Evolutionary conservation across 2,113 vertebrate species (phyloP).

Genomic region (Accipiter cooperii): DNA sequence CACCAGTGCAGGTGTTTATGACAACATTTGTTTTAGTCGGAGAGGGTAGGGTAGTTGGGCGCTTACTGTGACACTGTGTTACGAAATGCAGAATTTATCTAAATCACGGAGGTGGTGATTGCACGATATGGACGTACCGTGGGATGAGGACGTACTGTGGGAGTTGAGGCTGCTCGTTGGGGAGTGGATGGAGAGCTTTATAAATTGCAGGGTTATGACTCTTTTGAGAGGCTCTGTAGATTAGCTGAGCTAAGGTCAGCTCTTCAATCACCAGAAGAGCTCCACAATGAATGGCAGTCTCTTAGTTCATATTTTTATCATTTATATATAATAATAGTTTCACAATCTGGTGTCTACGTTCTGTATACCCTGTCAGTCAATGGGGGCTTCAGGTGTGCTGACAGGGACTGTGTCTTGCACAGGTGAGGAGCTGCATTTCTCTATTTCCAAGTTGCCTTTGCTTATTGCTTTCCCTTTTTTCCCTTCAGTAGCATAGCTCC

Average conservation of each 20-base stretch:
- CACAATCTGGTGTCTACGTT: accelerated
- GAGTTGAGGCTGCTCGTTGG: neutral
- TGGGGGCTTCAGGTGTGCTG: neutral
- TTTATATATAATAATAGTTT: neutral
- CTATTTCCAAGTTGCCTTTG: neutral
- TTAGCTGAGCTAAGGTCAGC: neutral
- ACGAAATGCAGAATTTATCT: neutral
- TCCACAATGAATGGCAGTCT: neutral
- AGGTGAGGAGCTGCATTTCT: neutral
- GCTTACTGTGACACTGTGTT: neutral
- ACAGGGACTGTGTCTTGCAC: neutral
- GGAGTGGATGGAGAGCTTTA: neutral
- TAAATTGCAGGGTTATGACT: neutral
- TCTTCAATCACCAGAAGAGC: neutral
- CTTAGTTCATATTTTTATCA: neutral
- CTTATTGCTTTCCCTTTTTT: neutral
- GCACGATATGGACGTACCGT: no score
- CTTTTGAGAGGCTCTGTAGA: neutral
- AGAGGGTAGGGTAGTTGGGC: neutral
- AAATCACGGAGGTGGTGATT: neutral
- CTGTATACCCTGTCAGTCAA: neutral
- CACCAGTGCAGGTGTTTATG: neutral
- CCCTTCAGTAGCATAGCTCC: no score
- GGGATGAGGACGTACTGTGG: neutral
- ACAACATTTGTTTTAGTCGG: neutral